Base-by-base conservation (phyloP, 2,797 vertebrate genomes). In the Denticeps clupeoides region DNA sequence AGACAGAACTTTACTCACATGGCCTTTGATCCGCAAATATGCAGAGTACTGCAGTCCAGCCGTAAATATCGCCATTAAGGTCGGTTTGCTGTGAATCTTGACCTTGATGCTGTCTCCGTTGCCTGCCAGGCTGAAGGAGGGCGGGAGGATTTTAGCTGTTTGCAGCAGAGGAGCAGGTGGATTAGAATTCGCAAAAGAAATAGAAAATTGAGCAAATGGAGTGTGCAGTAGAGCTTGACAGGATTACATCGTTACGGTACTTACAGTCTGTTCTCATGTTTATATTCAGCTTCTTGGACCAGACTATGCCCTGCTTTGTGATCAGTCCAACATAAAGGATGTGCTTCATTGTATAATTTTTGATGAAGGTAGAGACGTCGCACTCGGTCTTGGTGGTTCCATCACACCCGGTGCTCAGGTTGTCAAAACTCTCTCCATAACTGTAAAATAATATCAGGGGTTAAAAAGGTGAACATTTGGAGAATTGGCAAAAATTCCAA, bases 111-210 rank as follows among this genome's bases (percentile, higher is more conserved):
- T 69, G 48, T 56, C 69, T 12, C 75, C 65, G 2, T 72, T 74
- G 1, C 64, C 64, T 40, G 33, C 49, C 53, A 86, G 12, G 3
- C 12, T 71, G 55, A 83, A 81, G 10, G 65, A 56, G 1, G 84
- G 83, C 38, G 79, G 65, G 5, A 8, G 50, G 41, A 84, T 26
- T 3, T 65, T 2, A 51, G 67, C 83, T 86, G 28, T 25, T 45
- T 43, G 7, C 52, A 1, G 13, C 1, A 40, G 11, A 22, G 40
- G 3, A 12, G n/a, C 10, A 24, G 4, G 11, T 25, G 23, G 25
- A 33, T 31, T 3, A 31, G 12, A 12, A 12, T 15, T 6, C 10
- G 13, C 47, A 47, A 15, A 1, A 19, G 12, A 31, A 1, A 48
- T 4, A n/a, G n/a, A n/a, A n/a, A n/a, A 27, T 27, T 44, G 11